phyloP scores from a whole-genome alignment of 2,113 vertebrate species.

The Vidua chalybeata region DNA sequence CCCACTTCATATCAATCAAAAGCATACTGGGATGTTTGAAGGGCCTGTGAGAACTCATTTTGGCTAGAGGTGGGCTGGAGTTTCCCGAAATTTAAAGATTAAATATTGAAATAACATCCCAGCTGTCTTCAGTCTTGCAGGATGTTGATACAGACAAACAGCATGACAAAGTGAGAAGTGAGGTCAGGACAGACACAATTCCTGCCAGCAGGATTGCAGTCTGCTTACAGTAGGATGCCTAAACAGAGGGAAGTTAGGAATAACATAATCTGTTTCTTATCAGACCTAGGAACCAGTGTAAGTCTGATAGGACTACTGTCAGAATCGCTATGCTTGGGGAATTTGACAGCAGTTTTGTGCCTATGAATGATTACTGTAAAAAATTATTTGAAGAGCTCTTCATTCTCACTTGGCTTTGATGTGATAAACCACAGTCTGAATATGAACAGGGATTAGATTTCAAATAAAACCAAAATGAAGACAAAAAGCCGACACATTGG shows the following conservation, averaged over 20 bases:
- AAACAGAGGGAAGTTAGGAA: conserved; percentile 21
- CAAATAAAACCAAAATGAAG: background rate
- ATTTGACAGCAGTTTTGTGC: background rate
- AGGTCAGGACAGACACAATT: background rate
- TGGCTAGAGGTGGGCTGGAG: background rate
- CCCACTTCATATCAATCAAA: background rate
- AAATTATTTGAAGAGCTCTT: background rate
- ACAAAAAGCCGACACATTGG: background rate
- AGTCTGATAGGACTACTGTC: background rate
- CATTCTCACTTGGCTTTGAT: background rate
- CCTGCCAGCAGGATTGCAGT: background rate
- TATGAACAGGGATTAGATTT: background rate
- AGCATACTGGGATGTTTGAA: background rate
- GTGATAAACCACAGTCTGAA: background rate
- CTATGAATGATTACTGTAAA: conserved; percentile 3
- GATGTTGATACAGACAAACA: background rate
- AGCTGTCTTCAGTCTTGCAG: background rate
- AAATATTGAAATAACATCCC: conserved; percentile 27
- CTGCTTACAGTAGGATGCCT: background rate
- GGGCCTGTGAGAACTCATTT: background rate
- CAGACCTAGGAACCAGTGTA: background rate
- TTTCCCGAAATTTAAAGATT: background rate
- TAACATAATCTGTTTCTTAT: background rate
- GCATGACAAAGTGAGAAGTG: background rate
- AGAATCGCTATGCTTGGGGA: background rate